Conservation (phyloP, 2,888 invertebrate genomes). For the Vannuccia rotundouncinata region DNA sequence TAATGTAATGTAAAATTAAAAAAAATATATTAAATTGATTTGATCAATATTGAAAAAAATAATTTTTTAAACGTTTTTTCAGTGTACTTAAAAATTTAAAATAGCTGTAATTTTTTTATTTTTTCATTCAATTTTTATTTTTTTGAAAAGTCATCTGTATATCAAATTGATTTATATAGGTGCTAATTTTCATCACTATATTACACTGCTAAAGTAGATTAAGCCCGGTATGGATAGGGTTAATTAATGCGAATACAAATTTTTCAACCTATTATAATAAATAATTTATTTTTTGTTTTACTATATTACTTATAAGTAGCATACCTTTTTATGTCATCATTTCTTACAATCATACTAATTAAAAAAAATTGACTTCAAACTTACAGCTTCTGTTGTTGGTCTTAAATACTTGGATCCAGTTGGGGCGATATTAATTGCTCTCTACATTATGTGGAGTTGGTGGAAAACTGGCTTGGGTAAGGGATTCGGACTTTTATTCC, state of each 20-base stretch:
- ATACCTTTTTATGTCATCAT: background rate
- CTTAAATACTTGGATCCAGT: slow-evolving; percentile 57
- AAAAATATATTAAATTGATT: no score
- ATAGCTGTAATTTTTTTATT: no score
- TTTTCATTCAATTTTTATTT: no score
- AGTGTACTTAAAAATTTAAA: no score
- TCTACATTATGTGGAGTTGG: slow-evolving; percentile 58
- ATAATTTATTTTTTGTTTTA: background rate
- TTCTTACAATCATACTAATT: background rate
- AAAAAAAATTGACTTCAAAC: background rate
- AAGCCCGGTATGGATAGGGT: no score
- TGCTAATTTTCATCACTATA: no score
- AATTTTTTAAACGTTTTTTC: no score
- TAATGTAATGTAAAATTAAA: no score
- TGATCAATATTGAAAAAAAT: no score
- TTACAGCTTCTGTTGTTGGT: background rate
- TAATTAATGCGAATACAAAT: background rate
- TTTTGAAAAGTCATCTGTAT: no score
- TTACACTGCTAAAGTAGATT: no score
- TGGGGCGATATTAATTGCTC: slow-evolving; percentile 58
- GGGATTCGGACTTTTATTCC: slow-evolving; percentile 35
- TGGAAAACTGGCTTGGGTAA: slow-evolving; percentile 56
- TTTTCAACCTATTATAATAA: background rate
- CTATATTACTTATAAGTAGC: background rate
- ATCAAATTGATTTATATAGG: no score